These are phyloP conservation scores for Centropyge bicolor DNA, from an alignment of 2,797 vertebrate species.

Conservation along the genomic window DNA sequence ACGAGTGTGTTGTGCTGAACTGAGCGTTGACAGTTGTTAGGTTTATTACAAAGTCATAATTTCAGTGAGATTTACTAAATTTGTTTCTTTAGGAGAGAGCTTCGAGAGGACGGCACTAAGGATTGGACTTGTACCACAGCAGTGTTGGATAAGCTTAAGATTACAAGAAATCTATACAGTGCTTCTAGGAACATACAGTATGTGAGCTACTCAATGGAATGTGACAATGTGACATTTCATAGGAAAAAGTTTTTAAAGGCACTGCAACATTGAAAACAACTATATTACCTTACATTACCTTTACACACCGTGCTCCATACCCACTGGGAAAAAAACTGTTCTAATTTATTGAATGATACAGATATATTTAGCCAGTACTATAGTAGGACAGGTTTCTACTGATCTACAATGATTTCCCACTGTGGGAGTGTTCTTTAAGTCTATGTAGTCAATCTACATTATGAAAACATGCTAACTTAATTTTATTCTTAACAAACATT, in stretches of 20 bases:
- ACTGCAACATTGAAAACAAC: background rate
- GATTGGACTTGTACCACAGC: constrained; percentile 34
- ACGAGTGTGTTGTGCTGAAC: background rate
- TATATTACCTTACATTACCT: too few species aligned
- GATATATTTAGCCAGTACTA: background rate
- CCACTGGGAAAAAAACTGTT: too few species aligned
- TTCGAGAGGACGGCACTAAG: constrained; percentile 11
- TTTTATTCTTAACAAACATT: background rate
- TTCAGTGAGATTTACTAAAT: constrained; percentile 22
- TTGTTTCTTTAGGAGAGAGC: constrained; percentile 5
- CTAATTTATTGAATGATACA: too few species aligned
- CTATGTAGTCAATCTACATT: too few species aligned
- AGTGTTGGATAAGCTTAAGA: background rate
- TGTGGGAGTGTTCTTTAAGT: background rate
- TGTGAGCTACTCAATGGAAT: background rate
- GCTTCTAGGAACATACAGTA: background rate
- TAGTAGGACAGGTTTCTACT: background rate
- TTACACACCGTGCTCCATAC: too few species aligned
- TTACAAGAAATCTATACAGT: constrained; percentile 16
- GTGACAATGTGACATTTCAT: background rate
- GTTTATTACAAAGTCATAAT: background rate
- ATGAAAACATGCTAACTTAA: background rate
- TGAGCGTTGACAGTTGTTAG: constrained; percentile 10
- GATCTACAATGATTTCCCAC: background rate
- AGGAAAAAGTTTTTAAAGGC: background rate